Evolutionary conservation across 2,113 vertebrate species (phyloP).

Genomic region (Xiphophorus couchianus): DNA sequence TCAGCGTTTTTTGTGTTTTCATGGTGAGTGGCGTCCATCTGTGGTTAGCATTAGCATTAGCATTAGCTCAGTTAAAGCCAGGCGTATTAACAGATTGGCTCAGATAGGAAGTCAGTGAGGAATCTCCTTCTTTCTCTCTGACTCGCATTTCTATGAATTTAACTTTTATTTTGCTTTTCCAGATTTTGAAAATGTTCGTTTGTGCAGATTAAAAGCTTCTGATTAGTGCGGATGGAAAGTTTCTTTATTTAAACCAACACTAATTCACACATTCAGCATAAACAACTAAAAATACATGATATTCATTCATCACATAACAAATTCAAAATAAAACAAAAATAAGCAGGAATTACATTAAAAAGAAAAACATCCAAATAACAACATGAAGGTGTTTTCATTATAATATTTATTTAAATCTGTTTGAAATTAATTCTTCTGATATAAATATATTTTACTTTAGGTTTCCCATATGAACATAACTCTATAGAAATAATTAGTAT

Average conservation of each 20-base stretch:
- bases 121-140: slow-evolving; percentile 38
- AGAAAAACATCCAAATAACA: too few relatives aligned
- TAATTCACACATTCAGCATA: too few relatives aligned
- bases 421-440: too few relatives aligned
- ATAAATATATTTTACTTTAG: too few relatives aligned
- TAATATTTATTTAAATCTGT: too few relatives aligned
- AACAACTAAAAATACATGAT: too few relatives aligned
- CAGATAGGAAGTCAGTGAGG: slow-evolving; percentile 13
- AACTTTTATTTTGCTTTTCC: slow-evolving; percentile 49
- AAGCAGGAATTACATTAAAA: too few relatives aligned
- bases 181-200: slow-evolving; percentile 77
- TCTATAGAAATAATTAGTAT: too few relatives aligned
- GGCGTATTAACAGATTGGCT: slow-evolving; percentile 27
- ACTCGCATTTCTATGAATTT: slow-evolving; percentile 70
- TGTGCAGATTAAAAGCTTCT: slow-evolving; percentile 72
- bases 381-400: too few relatives aligned
- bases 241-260: background rate
- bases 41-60: slow-evolving; percentile 58
- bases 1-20: slow-evolving; percentile 27
- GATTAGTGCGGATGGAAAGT: slow-evolving; percentile 55
- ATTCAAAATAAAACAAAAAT: too few relatives aligned
- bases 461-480: too few relatives aligned
- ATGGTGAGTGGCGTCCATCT: slow-evolving; percentile 1
- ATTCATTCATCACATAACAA: too few relatives aligned
- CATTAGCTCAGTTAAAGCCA: slow-evolving; percentile 46